A percentile compares a stretch with the other conserved stretches of the same genome.
phyloP scores from a whole-genome alignment of 2,888 invertebrate species.

The Archips crataeganus region DNA sequence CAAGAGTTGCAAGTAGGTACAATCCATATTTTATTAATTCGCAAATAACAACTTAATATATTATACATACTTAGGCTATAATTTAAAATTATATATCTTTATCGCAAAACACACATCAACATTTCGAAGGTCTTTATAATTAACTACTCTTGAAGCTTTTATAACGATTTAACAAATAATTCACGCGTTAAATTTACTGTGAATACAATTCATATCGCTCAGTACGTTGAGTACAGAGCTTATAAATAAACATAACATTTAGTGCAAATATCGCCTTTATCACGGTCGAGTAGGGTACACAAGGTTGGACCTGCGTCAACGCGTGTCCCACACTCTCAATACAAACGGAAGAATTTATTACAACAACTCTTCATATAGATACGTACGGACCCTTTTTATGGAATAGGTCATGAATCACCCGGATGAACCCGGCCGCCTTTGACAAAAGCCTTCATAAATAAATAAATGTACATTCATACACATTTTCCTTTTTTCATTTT shows the following conservation, averaged over 20 bases:
- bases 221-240: neutral
- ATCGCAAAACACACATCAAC: neutral
- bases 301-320: constrained; percentile 37
- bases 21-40: no score
- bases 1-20: no score
- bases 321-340: constrained; percentile 46
- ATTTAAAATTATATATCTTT: no score
- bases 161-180: constrained; percentile 25
- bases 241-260: neutral
- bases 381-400: constrained; percentile 72
- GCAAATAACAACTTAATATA: no score
- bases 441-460: constrained; percentile 77
- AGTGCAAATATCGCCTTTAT: constrained; percentile 28
- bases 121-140: neutral
- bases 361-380: constrained; percentile 71
- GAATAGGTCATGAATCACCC: constrained; percentile 74
- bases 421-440: constrained; percentile 70
- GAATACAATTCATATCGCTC: constrained; percentile 27
- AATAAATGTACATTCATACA: constrained; percentile 66
- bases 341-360: constrained; percentile 71
- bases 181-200: constrained; percentile 27
- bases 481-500: constrained; percentile 53
- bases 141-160: constrained; percentile 9
- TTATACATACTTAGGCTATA: no score
- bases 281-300: constrained; percentile 30